phyloP scores from a whole-genome alignment of 1,140 invertebrate species.

The Hermetia illucens region DNA sequence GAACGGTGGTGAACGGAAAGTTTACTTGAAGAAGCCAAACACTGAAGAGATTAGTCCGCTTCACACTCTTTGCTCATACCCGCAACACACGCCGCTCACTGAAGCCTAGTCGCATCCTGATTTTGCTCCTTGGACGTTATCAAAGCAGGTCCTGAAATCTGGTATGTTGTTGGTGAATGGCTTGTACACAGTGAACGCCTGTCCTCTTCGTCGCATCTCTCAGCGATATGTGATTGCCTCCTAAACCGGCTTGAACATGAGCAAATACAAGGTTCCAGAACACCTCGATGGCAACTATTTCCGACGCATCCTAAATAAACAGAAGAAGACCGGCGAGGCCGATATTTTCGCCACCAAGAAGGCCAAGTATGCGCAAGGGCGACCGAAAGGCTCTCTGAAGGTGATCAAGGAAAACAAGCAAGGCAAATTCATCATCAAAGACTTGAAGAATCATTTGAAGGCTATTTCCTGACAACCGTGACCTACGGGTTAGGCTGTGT shows the following conservation, averaged over 20 bases:
- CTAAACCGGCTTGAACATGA: slow-evolving; percentile 74
- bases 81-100: slow-evolving; percentile 60
- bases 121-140: slow-evolving; percentile 86
- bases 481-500: too few species aligned
- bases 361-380: slow-evolving; percentile 77
- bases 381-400: slow-evolving; percentile 77
- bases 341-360: slow-evolving; percentile 83
- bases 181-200: slow-evolving; percentile 65
- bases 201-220: slow-evolving; percentile 85
- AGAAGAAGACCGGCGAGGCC: slow-evolving; percentile 65
- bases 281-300: slow-evolving; percentile 90
- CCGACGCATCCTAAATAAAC: slow-evolving; percentile 50
- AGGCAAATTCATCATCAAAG: slow-evolving; percentile 74
- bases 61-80: slow-evolving; percentile 62
- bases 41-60: slow-evolving; percentile 43
- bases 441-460: slow-evolving; percentile 84
- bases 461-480: too few species aligned
- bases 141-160: slow-evolving; percentile 77
- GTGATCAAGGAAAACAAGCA: slow-evolving; percentile 72
- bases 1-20: slow-evolving; percentile 80
- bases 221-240: slow-evolving; percentile 95
- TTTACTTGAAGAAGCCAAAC: slow-evolving; percentile 61
- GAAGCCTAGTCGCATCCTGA: slow-evolving; percentile 81
- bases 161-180: slow-evolving; percentile 91
- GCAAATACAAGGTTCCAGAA: slow-evolving; percentile 64